Base-by-base conservation (phyloP, 2,113 vertebrate genomes). In the Isichthys henryi region DNA sequence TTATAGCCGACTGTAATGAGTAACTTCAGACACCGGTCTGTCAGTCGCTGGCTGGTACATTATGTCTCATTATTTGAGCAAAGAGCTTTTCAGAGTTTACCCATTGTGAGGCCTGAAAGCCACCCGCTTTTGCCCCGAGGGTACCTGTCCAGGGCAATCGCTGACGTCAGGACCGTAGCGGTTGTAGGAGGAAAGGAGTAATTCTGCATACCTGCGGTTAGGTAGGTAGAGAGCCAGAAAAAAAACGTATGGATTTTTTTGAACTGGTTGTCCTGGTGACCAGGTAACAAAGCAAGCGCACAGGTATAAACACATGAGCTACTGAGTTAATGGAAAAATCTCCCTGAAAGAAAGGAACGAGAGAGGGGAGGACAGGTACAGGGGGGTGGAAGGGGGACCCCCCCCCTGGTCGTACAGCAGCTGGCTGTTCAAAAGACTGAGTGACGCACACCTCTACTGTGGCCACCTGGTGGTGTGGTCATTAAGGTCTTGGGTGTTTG, bases 151-250 rank as follows among this genome's bases (percentile, higher is more conserved):
- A 15, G 27, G 27, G 82, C 35, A 23, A 19, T n/a, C 45, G 77
- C 35, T 91, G 87, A 90, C 90, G 90, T 92, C 88, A 92, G 45
- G 83, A 53, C 50, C n/a, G 84, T n/a, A 70, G 80, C 88, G 46
- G 49, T 89, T 35, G 53, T 83, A 82, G 87, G 49, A 88, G 88
- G 87, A 90, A 90, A 86, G 27, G 39, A 89, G 87, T 87, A 89
- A 70, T 49, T 31, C 85, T 88, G 88, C 92, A 93, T 93, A 90
- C 91, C 90, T 93, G 92, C 87, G 92, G 92, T 91, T 90, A 90
- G 56, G 62, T 39, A 88, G 88, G 82, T 91, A 89, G 89, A 90
- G 90, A 90, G 87, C 88, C 91, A 89, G 89, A 91, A 90, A 92
- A 92, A 87, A 62, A 62, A 91, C 90, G 86, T 88, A 91, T 85